Conservation (phyloP, 2,888 invertebrate genomes). For the Ennomos fuscantarius region DNA sequence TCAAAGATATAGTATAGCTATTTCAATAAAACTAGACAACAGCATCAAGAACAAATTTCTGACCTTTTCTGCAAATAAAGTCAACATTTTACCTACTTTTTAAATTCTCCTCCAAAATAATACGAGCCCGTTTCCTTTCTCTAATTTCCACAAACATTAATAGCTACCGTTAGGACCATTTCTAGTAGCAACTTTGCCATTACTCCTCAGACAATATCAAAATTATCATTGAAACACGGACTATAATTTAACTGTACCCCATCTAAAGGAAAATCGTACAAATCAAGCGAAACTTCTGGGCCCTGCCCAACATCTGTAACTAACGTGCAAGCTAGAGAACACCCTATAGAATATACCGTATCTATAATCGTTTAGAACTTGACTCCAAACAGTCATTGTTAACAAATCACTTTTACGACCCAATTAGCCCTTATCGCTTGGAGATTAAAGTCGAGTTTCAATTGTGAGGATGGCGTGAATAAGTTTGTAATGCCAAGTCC, state of each 20-base stretch:
- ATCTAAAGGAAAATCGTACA: conserved; percentile 47
- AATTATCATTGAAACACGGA: conserved; percentile 40
- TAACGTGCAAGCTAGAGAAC: conserved; percentile 47
- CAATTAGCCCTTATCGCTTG: conserved; percentile 51
- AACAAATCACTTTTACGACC: conserved; percentile 48
- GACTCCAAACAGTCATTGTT: conserved; percentile 55
- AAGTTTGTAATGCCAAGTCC: conserved; percentile 29
- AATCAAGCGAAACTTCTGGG: conserved; percentile 52
- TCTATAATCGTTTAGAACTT: conserved; percentile 65
- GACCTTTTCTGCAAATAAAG: background rate
- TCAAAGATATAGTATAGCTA: too few species aligned
- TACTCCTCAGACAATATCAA: conserved; percentile 41
- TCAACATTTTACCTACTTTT: conserved; percentile 2
- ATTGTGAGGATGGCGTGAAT: conserved; percentile 38
- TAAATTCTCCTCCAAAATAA: conserved; percentile 14
- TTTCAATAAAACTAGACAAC: too few species aligned
- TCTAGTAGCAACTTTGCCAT: conserved; percentile 20
- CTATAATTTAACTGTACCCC: conserved; percentile 35
- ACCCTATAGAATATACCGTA: conserved; percentile 37
- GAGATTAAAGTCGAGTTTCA: conserved; percentile 55
- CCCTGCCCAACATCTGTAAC: conserved; percentile 53
- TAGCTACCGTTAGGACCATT: conserved; percentile 4
- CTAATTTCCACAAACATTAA: conserved; percentile 14
- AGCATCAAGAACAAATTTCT: too few species aligned
- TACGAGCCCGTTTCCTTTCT: conserved; percentile 1